Evolutionary conservation across 2,888 invertebrate species (phyloP).

Genomic region (Aleiodes leptofemur): DNA sequence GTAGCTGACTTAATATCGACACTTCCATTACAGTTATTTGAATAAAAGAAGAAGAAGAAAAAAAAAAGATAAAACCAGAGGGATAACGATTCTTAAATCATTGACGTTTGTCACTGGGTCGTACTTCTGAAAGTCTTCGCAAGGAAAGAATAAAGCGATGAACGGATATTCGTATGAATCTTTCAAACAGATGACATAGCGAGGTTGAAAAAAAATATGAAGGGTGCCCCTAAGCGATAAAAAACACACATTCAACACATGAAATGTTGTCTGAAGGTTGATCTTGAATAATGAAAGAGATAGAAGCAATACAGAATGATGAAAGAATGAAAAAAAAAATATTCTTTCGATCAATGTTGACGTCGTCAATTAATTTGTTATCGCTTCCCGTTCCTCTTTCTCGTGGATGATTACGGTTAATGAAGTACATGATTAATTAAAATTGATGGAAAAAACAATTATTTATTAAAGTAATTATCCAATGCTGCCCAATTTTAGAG

Average conservation of each 20-base stretch:
- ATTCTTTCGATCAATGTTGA: conserved; percentile 17
- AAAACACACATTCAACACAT: background rate
- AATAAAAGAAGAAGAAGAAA: background rate
- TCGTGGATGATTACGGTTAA: conserved; percentile 20
- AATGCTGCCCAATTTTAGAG: conserved; percentile 8
- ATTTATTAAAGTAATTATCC: background rate
- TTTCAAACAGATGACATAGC: conserved; percentile 26
- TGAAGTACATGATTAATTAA: conserved; percentile 4
- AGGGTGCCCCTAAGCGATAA: background rate
- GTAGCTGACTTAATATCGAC: conserved; percentile 13
- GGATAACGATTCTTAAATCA: conserved; percentile 31
- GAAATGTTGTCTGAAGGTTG: conserved; percentile 19
- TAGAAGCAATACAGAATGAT: background rate
- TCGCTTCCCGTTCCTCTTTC: conserved; percentile 24
- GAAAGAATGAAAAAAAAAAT: conserved; percentile 1
- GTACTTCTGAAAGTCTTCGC: conserved; percentile 26
- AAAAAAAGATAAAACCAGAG: background rate
- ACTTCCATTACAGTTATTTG: conserved; percentile 10
- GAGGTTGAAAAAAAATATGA: background rate
- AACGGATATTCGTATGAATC: background rate
- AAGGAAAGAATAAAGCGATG: background rate
- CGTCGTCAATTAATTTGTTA: conserved; percentile 45
- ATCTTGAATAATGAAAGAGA: conserved; percentile 26
- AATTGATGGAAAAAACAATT: conserved; percentile 11
- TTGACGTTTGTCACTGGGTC: conserved; percentile 27